These are phyloP conservation scores for Epinephelus coioides DNA, from an alignment of 2,797 vertebrate genomes.

Conservation along the genomic window DNA sequence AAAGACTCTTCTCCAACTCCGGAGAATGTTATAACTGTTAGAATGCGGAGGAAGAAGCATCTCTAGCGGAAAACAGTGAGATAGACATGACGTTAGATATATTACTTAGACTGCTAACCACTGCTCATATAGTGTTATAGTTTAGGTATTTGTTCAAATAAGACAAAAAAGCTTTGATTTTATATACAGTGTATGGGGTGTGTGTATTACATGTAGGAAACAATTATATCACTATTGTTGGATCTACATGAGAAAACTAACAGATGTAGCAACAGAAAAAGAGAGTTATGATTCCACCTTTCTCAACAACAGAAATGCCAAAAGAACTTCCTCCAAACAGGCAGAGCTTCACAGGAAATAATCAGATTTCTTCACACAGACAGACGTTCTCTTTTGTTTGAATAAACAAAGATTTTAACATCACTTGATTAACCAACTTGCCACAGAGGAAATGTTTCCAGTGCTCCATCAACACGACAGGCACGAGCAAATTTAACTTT, in stretches of 20 bases:
- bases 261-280: background rate
- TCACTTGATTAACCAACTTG: constrained; percentile 25
- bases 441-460: constrained; percentile 4
- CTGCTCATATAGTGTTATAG: too few relatives aligned
- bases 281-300: background rate
- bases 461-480: constrained; percentile 15
- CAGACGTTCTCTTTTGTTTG: background rate
- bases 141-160: too few relatives aligned
- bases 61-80: too few relatives aligned
- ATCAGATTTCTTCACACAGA: constrained; percentile 10
- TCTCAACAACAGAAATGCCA: background rate
- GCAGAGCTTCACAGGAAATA: background rate
- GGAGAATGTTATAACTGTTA: too few relatives aligned
- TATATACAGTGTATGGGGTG: too few relatives aligned
- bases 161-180: too few relatives aligned
- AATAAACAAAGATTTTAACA: constrained; percentile 17
- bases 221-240: too few relatives aligned
- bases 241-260: too few relatives aligned
- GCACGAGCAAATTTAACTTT: constrained; percentile 5
- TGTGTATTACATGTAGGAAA: too few relatives aligned
- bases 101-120: too few relatives aligned
- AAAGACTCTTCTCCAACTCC: background rate
- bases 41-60: too few relatives aligned
- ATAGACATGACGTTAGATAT: too few relatives aligned
- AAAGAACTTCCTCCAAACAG: background rate